These are phyloP conservation scores for Trissolcus japonicus DNA, from an alignment of 2,888 invertebrate genomes.

Conservation along the genomic window DNA sequence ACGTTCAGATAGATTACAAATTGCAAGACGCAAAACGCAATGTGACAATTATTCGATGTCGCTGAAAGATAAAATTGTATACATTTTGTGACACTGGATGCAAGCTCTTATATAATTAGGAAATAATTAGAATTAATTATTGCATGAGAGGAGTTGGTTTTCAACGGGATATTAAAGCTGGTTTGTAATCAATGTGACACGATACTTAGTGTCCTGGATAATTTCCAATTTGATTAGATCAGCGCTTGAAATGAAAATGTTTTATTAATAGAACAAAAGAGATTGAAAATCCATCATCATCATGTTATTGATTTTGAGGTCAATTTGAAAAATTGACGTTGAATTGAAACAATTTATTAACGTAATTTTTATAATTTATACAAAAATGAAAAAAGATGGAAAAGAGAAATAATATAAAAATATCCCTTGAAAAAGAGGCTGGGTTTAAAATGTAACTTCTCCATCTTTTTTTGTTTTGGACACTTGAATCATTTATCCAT, in stretches of 20 bases:
- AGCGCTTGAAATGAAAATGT: conserved; percentile 8
- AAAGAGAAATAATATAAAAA: too few relatives aligned
- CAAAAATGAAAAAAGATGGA: not conserved
- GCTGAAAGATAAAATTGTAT: conserved; percentile 6
- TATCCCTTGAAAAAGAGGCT: too few relatives aligned
- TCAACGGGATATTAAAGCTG: conserved; percentile 5
- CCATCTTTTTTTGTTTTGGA: conserved; percentile 14
- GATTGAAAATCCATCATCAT: not conserved
- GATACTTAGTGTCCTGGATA: conserved; percentile 1
- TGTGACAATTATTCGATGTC: conserved; percentile 27
- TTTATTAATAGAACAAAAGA: conserved; percentile 1
- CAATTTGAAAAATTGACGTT: too few relatives aligned
- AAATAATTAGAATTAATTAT: conserved; percentile 12
- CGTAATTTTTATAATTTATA: not conserved
- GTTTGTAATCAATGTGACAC: conserved; percentile 10
- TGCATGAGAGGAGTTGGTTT: conserved; percentile 6
- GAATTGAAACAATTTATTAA: not conserved
- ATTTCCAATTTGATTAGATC: conserved; percentile 1
- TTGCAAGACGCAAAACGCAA: conserved; percentile 8
- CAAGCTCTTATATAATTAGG: conserved; percentile 12
- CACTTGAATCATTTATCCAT: conserved; percentile 31
- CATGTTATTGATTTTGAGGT: not conserved
- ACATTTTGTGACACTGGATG: not conserved
- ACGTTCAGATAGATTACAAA: conserved; percentile 12
- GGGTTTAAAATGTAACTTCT: too few relatives aligned